phyloP scores from a whole-genome alignment of 2,113 vertebrate genomes.

The Desmodus rotundus region DNA sequence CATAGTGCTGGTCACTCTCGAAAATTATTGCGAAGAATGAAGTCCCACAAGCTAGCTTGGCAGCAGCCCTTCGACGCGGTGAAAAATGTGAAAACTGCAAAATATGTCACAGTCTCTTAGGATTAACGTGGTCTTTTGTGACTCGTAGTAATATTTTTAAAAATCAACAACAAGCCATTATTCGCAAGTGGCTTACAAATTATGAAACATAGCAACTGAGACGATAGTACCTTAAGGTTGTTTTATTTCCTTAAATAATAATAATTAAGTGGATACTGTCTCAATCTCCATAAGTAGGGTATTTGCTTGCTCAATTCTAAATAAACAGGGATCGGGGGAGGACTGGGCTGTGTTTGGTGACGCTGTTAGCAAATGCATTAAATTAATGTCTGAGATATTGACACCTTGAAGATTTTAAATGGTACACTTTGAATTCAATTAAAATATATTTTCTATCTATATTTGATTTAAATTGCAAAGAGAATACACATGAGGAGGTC shows the following conservation, averaged over 20 bases:
- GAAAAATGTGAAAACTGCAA: conserved; percentile 72
- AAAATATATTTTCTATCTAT: conserved; percentile 66
- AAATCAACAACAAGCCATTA: not conserved
- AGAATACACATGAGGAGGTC: conserved; percentile 52
- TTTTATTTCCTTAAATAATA: conserved; percentile 48
- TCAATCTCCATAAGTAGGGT: conserved; percentile 17
- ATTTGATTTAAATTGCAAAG: conserved; percentile 67
- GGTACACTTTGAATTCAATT: conserved; percentile 60
- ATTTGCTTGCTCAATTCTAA: not conserved
- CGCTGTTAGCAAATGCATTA: not conserved
- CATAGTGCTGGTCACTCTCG: conserved; percentile 85
- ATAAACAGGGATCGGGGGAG: not conserved
- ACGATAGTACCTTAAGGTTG: not conserved
- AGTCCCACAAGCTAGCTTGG: conserved; percentile 78
- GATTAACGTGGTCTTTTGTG: conserved; percentile 57
- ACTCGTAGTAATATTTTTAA: conserved; percentile 51
- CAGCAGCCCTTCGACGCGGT: conserved; percentile 71
- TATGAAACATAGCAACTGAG: not conserved
- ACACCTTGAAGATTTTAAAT: conserved; percentile 66
- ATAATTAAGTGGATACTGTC: not conserved
- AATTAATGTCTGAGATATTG: conserved; percentile 57
- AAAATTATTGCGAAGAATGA: conserved; percentile 85
- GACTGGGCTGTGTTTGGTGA: not conserved
- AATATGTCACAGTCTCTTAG: conserved; percentile 58
- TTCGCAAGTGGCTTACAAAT: not conserved